These are phyloP conservation scores for Lethenteron camtschaticum DNA, from an alignment of 2,113 vertebrate species.

Conservation along the genomic window DNA sequence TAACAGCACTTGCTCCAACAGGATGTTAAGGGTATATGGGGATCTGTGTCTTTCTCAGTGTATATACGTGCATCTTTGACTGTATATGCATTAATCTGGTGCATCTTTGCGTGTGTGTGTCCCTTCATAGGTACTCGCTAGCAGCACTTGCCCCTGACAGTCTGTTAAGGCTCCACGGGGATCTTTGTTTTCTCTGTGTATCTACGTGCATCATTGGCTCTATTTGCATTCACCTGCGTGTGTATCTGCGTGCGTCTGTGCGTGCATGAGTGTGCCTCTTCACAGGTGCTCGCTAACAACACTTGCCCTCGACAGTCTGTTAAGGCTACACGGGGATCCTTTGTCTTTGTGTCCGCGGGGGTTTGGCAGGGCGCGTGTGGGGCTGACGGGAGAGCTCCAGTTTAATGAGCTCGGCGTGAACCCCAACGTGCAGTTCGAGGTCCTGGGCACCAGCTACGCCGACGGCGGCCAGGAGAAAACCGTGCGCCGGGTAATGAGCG, in stretches of 20 bases:
- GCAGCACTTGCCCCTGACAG: too few species aligned
- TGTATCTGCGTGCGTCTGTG: too few species aligned
- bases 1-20: too few species aligned
- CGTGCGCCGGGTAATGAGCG: conserved; percentile 55
- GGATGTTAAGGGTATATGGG: neutral
- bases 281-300: too few species aligned
- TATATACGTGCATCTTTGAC: neutral
- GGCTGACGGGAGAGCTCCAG: conserved; percentile 71
- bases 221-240: too few species aligned
- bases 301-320: too few species aligned
- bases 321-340: too few species aligned
- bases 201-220: too few species aligned
- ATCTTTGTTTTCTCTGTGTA: too few species aligned
- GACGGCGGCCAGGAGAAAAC: conserved; percentile 85
- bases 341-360: too few species aligned
- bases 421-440: conserved; percentile 91
- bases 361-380: conserved; percentile 44
- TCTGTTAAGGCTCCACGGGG: too few species aligned
- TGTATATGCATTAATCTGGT: neutral
- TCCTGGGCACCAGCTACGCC: conserved; percentile 88
- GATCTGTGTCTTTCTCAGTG: neutral
- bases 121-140: neutral
- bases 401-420: conserved; percentile 78
- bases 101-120: neutral
- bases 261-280: too few species aligned